A percentile compares a stretch with the other conserved stretches of the same genome.
Evolutionary conservation across 2,797 vertebrate genomes (phyloP).

Genomic region (Australoheros facetus): DNA sequence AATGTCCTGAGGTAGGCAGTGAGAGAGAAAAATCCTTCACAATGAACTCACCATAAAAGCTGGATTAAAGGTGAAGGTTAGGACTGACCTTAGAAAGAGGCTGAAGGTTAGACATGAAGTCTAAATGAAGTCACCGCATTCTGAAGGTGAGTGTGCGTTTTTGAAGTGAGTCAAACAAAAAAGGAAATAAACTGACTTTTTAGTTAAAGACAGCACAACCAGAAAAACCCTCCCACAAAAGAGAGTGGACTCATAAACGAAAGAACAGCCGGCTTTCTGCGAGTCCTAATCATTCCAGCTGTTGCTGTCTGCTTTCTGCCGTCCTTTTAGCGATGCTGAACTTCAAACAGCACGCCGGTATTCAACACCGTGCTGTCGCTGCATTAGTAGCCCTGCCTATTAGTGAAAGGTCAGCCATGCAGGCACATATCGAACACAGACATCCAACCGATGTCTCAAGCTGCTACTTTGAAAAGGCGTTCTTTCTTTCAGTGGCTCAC

Average conservation of each 20-base stretch:
- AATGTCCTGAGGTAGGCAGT: background rate
- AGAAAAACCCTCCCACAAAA: background rate
- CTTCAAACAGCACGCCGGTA: conserved; percentile 13
- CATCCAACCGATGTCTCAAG: conserved; percentile 66
- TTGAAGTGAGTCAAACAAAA: background rate
- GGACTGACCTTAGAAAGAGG: background rate
- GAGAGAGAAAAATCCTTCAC: conserved; percentile 5
- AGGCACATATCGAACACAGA: conserved; percentile 63
- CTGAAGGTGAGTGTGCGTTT: background rate
- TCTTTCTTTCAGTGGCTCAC: conserved; percentile 43
- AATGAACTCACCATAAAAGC: background rate
- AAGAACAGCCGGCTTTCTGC: background rate
- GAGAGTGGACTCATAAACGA: background rate
- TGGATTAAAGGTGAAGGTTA: background rate
- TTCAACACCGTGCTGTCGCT: conserved; percentile 10
- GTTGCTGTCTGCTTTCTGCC: background rate
- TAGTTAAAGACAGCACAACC: background rate
- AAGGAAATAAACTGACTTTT: background rate
- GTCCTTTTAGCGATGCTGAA: conserved; percentile 42
- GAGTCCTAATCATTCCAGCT: background rate
- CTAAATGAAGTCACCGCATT: conserved; percentile 19
- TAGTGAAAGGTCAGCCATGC: conserved; percentile 68
- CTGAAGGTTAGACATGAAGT: background rate
- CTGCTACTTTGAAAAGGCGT: conserved; percentile 62
- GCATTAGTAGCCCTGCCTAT: conserved; percentile 52